Base-by-base conservation (phyloP, 2,888 invertebrate genomes). In the Nemotelus nigrinus region DNA sequence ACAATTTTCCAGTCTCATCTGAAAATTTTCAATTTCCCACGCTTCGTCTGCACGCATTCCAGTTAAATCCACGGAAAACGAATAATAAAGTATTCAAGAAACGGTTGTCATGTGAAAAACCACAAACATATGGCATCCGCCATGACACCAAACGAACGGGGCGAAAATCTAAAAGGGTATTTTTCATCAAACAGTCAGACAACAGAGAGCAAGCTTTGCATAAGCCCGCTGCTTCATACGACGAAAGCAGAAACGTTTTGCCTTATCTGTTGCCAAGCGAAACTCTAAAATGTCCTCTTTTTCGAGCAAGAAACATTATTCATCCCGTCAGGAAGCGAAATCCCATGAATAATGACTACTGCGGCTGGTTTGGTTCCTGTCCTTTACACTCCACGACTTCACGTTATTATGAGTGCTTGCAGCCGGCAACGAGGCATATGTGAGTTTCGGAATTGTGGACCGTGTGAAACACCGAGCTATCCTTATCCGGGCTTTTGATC, bases 321-420 rank as follows among this genome's bases (percentile, higher is more conserved):
- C 74, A 74, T 74, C 63, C 45, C 25, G 74, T 63, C 63, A 74
- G 63, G 74, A 74, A 74, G 60, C 47, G 60, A 74, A 43, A 74
- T 74, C 60, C 63, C 63, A 74, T 74, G 74, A 74, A 74, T 63
- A 74, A 74, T 74, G 74, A 57, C 63, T 74, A 53, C 70, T 53
- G 57, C 53, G 45, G 45, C 47, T 45, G 63, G 25, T 68, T 68
- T 8, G 7, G 50, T 41, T 68, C 50, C 25, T 48, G 39, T 41
- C 44, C 50, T 50, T 68, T 50, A 50, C 8, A 2, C 8, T 68
- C 7, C 67, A 48, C 39, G 7, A 44, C 67, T 5, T 68, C 50
- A 4, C 50, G 50, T 68, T 8, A 68, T 60, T 7, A 60, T 39
- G 7, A 60, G 60, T 25, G 25, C 25, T 25, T 6, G 53, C 58